Percentiles rank a stretch among this genome's conserved stretches.
phyloP scores from a whole-genome alignment of 1,140 invertebrate genomes.

The Contarinia nasturtii region DNA sequence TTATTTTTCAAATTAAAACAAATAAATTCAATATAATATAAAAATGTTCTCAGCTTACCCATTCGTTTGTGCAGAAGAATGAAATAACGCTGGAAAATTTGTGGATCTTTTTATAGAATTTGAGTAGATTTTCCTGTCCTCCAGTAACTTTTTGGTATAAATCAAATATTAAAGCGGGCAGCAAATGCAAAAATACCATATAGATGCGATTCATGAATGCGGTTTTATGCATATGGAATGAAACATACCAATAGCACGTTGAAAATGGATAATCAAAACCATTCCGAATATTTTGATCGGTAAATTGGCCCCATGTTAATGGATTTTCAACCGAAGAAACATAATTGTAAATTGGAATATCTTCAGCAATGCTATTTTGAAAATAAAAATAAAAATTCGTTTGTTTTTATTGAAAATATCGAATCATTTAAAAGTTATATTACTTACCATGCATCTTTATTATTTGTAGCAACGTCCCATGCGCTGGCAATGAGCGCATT shows the following conservation, averaged over 20 bases:
- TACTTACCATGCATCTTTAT: no score
- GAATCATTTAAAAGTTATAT: no score
- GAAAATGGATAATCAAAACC: conserved; percentile 28
- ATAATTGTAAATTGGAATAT: conserved; percentile 42
- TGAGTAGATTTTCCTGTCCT: conserved; percentile 43
- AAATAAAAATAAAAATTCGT: neutral
- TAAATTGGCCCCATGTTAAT: conserved; percentile 37
- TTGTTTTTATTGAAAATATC: neutral
- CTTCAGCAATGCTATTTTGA: conserved; percentile 14
- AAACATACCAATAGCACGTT: conserved; percentile 32
- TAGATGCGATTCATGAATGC: conserved; percentile 29
- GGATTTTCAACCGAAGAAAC: conserved; percentile 39
- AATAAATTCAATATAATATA: no score
- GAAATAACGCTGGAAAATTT: conserved; percentile 45
- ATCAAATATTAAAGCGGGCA: conserved; percentile 46
- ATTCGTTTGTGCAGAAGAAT: conserved; percentile 48
- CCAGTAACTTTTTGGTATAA: conserved; percentile 30
- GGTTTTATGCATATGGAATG: conserved; percentile 29
- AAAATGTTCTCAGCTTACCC: conserved; percentile 18
- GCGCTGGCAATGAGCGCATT: conserved; percentile 56
- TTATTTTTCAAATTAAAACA: no score
- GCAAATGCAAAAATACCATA: conserved; percentile 31
- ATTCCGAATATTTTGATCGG: conserved; percentile 22
- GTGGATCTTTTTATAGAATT: conserved; percentile 51
- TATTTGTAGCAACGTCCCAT: conserved; percentile 33